These are phyloP conservation scores for Pterostichus madidus DNA, from an alignment of 2,888 invertebrate species.

Conservation along the genomic window DNA sequence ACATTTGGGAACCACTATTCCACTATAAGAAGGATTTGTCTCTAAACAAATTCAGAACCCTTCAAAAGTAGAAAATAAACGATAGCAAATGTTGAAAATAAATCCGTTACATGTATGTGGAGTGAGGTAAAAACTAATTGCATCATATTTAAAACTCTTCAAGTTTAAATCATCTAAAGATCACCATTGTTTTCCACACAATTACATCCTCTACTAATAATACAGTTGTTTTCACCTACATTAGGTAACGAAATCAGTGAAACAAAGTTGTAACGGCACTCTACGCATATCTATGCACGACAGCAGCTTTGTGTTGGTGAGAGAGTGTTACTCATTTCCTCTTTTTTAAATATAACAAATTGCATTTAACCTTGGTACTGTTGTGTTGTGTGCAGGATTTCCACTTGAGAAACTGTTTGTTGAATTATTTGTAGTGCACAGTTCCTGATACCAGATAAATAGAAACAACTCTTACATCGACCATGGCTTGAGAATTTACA, in stretches of 20 bases:
- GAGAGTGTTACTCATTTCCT: conserved; percentile 34
- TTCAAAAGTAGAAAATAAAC: no score
- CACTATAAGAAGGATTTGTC: no score
- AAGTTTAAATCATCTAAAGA: no score
- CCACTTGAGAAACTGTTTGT: conserved; percentile 18
- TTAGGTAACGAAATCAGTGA: conserved; percentile 10
- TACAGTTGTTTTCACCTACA: conserved; percentile 31
- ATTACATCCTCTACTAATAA: conserved; percentile 9
- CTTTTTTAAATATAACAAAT: conserved; percentile 22
- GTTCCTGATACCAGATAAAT: conserved; percentile 16
- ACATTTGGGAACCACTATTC: no score
- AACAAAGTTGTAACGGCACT: conserved; percentile 8
- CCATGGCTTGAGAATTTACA: no score
- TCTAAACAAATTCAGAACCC: no score
- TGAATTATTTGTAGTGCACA: conserved; percentile 21
- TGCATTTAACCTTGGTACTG: conserved; percentile 31
- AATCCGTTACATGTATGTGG: no score
- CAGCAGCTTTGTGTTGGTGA: conserved; percentile 1
- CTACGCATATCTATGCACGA: not conserved
- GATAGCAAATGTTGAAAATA: no score
- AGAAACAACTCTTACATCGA: no score
- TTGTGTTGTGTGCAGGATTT: conserved; percentile 23
- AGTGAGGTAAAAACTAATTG: not conserved
- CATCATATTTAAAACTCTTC: not conserved
- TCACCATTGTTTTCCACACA: conserved; percentile 26